Percentiles rank a stretch among this genome's conserved stretches.
phyloP scores from a whole-genome alignment of 2,888 invertebrate genomes.

The Hesperia comma region DNA sequence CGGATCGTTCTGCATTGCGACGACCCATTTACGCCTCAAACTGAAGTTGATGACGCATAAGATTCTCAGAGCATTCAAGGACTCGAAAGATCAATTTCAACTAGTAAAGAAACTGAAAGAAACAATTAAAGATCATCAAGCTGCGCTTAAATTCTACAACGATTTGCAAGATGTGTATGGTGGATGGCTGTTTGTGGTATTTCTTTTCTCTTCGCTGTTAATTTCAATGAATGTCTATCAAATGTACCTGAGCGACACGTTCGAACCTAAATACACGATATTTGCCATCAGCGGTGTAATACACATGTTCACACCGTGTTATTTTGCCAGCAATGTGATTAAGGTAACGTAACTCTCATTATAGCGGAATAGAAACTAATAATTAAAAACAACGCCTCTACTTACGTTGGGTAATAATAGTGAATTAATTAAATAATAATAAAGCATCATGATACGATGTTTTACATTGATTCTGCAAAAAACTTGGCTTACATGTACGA shows the following conservation, averaged over 20 bases:
- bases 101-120: slow-evolving; percentile 53
- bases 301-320: slow-evolving; percentile 66
- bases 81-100: slow-evolving; percentile 49
- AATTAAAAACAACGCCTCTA: slow-evolving; percentile 30
- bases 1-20: slow-evolving; percentile 68
- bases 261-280: slow-evolving; percentile 60
- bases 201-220: slow-evolving; percentile 57
- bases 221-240: slow-evolving; percentile 67
- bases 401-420: slow-evolving; percentile 31
- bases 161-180: slow-evolving; percentile 62
- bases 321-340: slow-evolving; percentile 59
- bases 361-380: slow-evolving; percentile 35
- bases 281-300: slow-evolving; percentile 58
- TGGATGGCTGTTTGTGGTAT: slow-evolving; percentile 63
- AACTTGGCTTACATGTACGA: not conserved
- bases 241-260: slow-evolving; percentile 53
- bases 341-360: slow-evolving; percentile 52
- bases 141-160: slow-evolving; percentile 56
- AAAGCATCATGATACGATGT: slow-evolving; percentile 20
- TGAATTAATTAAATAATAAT: slow-evolving; percentile 23
- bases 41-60: slow-evolving; percentile 61
- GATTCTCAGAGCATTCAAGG: slow-evolving; percentile 54
- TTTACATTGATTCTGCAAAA: slow-evolving; percentile 25
- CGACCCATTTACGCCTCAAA: slow-evolving; percentile 63
- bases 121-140: slow-evolving; percentile 62